Evolutionary conservation across 1,140 invertebrate species (phyloP).

Genomic region (Lepidostoma basale): DNA sequence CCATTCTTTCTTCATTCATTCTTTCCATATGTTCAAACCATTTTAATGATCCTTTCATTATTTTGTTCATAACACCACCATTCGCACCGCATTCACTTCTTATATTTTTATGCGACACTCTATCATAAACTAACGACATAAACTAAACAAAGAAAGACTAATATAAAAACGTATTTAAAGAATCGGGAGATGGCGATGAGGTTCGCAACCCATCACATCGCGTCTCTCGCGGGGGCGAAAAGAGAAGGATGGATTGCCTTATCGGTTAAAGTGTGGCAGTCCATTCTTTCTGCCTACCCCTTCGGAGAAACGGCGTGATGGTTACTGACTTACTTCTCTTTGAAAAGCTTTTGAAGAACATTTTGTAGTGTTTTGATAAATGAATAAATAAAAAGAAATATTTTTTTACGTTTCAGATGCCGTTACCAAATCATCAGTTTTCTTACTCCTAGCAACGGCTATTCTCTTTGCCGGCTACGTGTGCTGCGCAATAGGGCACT

Average conservation of each 20-base stretch:
- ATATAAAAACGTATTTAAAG: too few species aligned
- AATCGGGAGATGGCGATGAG: too few species aligned
- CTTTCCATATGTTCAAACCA: not conserved
- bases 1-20: not conserved
- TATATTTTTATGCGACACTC: not conserved
- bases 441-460: slow-evolving; percentile 69
- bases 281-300: too few species aligned
- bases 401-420: slow-evolving; percentile 66
- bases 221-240: too few species aligned
- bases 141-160: too few species aligned
- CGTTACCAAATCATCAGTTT: slow-evolving; percentile 71
- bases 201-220: too few species aligned
- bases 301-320: too few species aligned
- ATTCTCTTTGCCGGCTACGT: slow-evolving; percentile 69
- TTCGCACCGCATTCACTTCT: not conserved
- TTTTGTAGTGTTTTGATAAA: too few species aligned
- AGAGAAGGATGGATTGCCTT: too few species aligned
- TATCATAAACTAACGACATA: not conserved
- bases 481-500: slow-evolving; percentile 70
- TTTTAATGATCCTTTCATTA: not conserved
- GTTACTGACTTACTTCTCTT: too few species aligned
- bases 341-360: too few species aligned
- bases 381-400: not conserved
- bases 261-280: too few species aligned
- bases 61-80: not conserved